Base-by-base conservation (phyloP, 2,113 vertebrate species). In the Lutjanus erythropterus region DNA sequence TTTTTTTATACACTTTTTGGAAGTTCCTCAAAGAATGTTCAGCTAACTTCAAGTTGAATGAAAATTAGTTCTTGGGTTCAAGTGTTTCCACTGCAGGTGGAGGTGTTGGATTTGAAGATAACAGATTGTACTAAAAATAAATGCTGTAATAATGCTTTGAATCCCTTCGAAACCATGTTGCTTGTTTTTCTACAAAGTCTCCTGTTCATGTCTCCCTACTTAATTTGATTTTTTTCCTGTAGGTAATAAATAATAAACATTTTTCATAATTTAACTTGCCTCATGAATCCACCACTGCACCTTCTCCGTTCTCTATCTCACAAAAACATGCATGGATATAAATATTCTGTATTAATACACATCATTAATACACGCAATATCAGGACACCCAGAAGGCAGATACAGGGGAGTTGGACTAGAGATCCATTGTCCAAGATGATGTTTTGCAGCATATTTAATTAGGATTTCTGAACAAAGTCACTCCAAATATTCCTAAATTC, bases 171-270 rank as follows among this genome's bases (percentile, higher is more conserved):
- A 61, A 61, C 11, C 8, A 66, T 65, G 66, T 78, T 78, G 65
- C 70, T 81, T 86, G 71, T 90, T 92, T 89, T 93, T 83, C 78
- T 88, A 88, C 70, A 65, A 86, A 85, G 55, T 73, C 52, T 75
- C 47, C n/a, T 85, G 66, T 73, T 75, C 62, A 74, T 80, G 82
- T 87, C 69, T 84, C 29, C 66, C 60, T 65, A 82, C 59, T 78
- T 84, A 67, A 87, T 84, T 93, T 82, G 75, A 91, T 60, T 68
- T 83, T 86, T 89, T 39, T 89, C 88, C 86, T 93, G 78, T 89
- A 90, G 81, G 84, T 78, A 81, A 86, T 88, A 90, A 86, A 67
- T n/a, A 94, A 95, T 93, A 94, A 95, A 94, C 75, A 79, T 88
- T 91, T 91, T 93, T 84, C 74, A 90, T 92, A 93, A 81, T 73